These are phyloP conservation scores for Cottus gobio DNA, from an alignment of 2,113 vertebrate genomes.

Conservation along the genomic window DNA sequence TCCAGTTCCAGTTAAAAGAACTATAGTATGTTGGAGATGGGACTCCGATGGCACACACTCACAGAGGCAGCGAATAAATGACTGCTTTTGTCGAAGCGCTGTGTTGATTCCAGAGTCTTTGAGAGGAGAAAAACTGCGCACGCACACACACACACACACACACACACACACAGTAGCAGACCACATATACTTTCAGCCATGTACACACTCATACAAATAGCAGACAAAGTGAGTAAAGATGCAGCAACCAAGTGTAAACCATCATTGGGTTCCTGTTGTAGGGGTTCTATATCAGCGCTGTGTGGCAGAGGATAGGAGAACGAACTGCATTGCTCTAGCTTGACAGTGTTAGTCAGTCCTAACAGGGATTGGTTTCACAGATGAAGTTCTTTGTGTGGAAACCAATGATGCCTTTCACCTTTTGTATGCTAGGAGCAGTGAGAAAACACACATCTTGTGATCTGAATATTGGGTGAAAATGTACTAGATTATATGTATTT, in stretches of 20 bases:
- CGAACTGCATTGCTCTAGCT: slow-evolving; percentile 21
- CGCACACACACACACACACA: not conserved
- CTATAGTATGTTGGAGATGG: slow-evolving; percentile 5
- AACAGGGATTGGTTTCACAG: slow-evolving; percentile 36
- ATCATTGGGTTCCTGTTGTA: not conserved
- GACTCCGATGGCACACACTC: not conserved
- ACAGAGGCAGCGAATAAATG: slow-evolving; percentile 18
- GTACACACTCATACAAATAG: slow-evolving; percentile 21
- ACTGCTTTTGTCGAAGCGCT: not conserved
- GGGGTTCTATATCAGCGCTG: slow-evolving; percentile 10
- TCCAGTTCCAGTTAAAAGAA: slow-evolving; percentile 14
- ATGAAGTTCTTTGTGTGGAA: slow-evolving; percentile 23
- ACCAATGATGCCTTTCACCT: not conserved
- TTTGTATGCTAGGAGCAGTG: not conserved
- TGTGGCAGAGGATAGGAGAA: not conserved
- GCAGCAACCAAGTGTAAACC: slow-evolving; percentile 22
- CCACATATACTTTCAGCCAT: slow-evolving; percentile 11
- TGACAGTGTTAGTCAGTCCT: slow-evolving; percentile 12
- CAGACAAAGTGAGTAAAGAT: slow-evolving; percentile 30
- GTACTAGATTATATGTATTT: not conserved
- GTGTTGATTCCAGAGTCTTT: slow-evolving; percentile 17
- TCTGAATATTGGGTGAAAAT: not conserved
- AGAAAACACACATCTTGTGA: slow-evolving; percentile 5
- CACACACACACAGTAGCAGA: slow-evolving; percentile 5
- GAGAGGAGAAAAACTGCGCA: slow-evolving; percentile 21